Evolutionary conservation across 1,140 invertebrate species (phyloP).

Genomic region (Aphaenogaster ashmeadi): DNA sequence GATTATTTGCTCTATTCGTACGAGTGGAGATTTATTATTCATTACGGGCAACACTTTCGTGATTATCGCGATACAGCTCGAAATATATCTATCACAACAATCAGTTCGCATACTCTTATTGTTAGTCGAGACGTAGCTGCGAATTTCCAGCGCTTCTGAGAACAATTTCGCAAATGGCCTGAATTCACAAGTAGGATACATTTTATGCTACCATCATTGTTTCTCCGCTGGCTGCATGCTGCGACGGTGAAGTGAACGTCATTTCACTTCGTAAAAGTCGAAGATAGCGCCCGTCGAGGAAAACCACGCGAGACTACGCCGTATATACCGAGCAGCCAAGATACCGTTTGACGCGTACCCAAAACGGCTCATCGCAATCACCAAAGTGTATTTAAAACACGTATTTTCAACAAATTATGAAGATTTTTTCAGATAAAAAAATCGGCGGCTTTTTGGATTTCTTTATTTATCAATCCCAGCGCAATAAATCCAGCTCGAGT

Average conservation of each 20-base stretch:
- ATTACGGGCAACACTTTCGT: conserved; percentile 12
- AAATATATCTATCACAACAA: neutral
- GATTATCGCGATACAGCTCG: conserved; percentile 32
- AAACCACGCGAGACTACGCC: neutral
- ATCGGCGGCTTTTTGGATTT: neutral
- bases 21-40: conserved; percentile 23
- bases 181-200: conserved; percentile 16
- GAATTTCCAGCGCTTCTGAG: conserved; percentile 1
- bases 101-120: neutral
- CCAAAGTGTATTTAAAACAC: neutral
- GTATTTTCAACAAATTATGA: neutral
- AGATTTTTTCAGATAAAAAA: neutral
- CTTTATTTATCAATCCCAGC: neutral
- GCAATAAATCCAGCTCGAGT: neutral
- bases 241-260: neutral
- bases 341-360: neutral
- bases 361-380: neutral
- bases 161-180: conserved; percentile 59
- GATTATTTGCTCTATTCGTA: conserved; percentile 22
- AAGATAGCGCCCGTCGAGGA: conserved; percentile 27
- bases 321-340: neutral
- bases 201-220: conserved; percentile 43
- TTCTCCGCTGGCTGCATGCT: neutral
- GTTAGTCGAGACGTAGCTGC: neutral
- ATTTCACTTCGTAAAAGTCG: conserved; percentile 29